Evolutionary conservation across 2,888 invertebrate genomes (phyloP).

Genomic region (Patella ulyssiponensis): DNA sequence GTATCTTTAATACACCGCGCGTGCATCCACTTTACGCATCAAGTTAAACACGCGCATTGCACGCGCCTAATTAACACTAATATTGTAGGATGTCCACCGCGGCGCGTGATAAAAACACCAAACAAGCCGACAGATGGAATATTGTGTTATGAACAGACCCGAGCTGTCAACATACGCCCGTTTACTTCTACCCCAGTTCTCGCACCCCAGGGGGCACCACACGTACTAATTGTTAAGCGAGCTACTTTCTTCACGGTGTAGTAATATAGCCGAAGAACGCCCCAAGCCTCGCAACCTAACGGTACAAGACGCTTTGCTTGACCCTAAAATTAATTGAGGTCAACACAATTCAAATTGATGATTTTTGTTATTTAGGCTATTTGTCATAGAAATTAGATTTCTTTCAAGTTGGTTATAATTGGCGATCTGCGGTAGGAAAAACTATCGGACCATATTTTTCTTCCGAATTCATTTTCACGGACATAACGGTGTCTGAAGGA

Average conservation of each 20-base stretch:
- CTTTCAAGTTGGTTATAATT: too few relatives aligned
- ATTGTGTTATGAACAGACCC: background rate
- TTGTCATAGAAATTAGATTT: too few relatives aligned
- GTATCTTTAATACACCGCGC: background rate
- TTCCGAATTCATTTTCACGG: background rate
- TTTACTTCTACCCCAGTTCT: constrained; percentile 5
- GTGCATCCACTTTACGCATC: background rate
- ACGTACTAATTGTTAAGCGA: constrained; percentile 1
- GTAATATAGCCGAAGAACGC: background rate
- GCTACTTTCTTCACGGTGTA: constrained; percentile 6
- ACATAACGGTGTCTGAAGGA: too few relatives aligned
- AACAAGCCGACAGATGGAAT: constrained; percentile 4
- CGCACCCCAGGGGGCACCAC: background rate
- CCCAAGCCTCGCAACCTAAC: background rate
- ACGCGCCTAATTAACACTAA: constrained; percentile 2
- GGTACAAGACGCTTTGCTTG: constrained; percentile 5
- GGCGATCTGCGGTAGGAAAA: background rate
- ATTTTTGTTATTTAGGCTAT: background rate
- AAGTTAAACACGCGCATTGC: constrained; percentile 8
- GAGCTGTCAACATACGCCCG: constrained; percentile 9
- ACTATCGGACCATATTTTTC: background rate
- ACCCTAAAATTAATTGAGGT: constrained; percentile 3
- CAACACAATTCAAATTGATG: constrained; percentile 11
- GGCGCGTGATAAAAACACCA: constrained; percentile 4
- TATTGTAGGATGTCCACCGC: constrained; percentile 4